These are phyloP conservation scores for Lagodon rhomboides DNA, from an alignment of 2,797 vertebrate genomes.

Conservation along the genomic window DNA sequence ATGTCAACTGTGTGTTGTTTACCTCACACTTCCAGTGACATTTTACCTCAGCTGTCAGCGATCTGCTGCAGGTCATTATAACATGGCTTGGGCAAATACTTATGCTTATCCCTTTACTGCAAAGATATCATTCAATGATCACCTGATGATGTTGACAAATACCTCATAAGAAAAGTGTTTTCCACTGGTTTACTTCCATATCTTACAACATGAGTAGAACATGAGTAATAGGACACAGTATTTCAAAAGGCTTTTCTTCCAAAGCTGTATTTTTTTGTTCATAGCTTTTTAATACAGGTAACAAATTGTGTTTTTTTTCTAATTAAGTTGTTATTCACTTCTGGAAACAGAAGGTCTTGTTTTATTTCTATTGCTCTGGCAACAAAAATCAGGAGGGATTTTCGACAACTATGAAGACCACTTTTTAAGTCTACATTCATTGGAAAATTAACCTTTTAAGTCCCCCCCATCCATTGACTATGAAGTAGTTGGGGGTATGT, in stretches of 20 bases:
- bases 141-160: no score
- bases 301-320: no score
- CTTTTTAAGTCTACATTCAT: not conserved
- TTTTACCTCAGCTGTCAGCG: constrained; percentile 29
- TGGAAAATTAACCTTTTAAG: not conserved
- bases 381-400: not conserved
- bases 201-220: no score
- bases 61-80: constrained; percentile 11
- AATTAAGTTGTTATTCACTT: no score
- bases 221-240: no score
- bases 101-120: constrained; percentile 1
- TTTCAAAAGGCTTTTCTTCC: no score
- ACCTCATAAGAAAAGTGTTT: no score
- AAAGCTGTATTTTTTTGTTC: no score
- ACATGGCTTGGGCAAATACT: not conserved
- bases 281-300: no score
- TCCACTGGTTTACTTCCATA: no score
- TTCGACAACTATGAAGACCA: not conserved
- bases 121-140: not conserved
- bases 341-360: not conserved
- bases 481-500: not conserved
- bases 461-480: not conserved
- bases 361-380: not conserved
- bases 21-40: constrained; percentile 22
- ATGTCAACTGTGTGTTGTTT: constrained; percentile 23